Evolutionary conservation across 2,113 vertebrate species (phyloP).

Genomic region (Myiozetetes cayanensis): DNA sequence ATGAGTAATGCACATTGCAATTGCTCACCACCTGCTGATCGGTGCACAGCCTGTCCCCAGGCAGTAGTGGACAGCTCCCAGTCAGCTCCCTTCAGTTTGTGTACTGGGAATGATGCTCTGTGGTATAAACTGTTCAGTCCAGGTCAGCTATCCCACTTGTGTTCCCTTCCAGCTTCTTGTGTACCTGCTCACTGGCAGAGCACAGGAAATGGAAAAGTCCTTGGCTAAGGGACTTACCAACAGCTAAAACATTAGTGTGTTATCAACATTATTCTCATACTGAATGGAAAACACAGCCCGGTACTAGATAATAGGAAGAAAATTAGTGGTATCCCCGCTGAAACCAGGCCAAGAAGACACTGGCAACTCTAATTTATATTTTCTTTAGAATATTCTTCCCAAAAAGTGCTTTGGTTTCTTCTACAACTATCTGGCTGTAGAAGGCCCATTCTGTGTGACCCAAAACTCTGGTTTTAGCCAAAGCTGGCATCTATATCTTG

Average conservation of each 20-base stretch:
- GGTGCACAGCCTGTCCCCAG: neutral
- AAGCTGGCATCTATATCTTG: neutral
- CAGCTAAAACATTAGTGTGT: neutral
- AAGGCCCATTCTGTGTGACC: neutral
- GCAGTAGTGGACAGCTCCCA: neutral
- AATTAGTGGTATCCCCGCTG: neutral
- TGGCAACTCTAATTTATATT: neutral
- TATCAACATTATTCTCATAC: neutral
- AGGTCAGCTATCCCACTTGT: neutral
- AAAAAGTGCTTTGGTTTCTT: neutral
- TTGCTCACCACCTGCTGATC: neutral
- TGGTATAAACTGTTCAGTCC: neutral
- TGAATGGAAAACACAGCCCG: neutral
- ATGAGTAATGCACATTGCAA: neutral
- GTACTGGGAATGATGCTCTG: rapidly evolving
- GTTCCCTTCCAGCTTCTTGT: neutral
- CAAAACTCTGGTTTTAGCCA: neutral
- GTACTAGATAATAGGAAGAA: neutral
- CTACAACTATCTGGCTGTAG: neutral
- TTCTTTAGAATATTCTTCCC: neutral
- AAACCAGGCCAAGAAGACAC: neutral
- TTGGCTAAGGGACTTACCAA: neutral
- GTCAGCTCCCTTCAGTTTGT: neutral
- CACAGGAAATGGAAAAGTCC: neutral
- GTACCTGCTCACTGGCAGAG: neutral